phyloP scores from a whole-genome alignment of 2,113 vertebrate genomes.

The Phycodurus eques region DNA sequence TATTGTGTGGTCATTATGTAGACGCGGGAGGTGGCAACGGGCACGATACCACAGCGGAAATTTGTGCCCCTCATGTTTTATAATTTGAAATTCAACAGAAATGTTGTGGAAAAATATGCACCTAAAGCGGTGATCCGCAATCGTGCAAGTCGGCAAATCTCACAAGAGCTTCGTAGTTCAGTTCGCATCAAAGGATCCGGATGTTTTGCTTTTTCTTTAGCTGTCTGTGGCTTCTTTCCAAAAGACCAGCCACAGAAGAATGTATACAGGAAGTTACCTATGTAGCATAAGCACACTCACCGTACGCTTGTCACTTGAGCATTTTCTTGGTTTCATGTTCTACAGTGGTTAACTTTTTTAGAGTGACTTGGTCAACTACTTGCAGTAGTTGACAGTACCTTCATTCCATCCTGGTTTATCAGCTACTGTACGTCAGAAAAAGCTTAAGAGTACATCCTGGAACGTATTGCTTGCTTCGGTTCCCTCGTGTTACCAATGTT shows the following conservation, averaged over 20 bases:
- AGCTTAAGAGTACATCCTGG: not conserved
- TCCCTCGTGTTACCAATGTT: not conserved
- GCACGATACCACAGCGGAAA: not conserved
- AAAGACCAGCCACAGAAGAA: too few species aligned
- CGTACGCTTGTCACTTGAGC: too few species aligned
- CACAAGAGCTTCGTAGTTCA: not conserved
- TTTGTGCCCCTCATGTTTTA: not conserved
- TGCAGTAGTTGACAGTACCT: too few species aligned
- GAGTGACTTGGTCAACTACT: too few species aligned
- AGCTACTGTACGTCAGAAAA: not conserved
- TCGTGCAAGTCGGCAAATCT: too few species aligned
- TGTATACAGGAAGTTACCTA: too few species aligned
- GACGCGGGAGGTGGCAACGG: not conserved
- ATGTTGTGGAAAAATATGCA: not conserved
- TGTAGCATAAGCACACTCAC: too few species aligned
- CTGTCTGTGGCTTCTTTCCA: not conserved
- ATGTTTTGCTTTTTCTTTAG: not conserved
- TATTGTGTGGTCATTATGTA: slow-evolving; percentile 8
- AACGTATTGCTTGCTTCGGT: slow-evolving; percentile 2
- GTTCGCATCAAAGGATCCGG: not conserved
- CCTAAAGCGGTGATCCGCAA: too few species aligned
- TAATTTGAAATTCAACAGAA: not conserved
- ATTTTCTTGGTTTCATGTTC: too few species aligned
- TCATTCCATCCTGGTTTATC: not conserved
- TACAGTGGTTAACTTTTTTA: too few species aligned